Conservation (phyloP, 2,888 invertebrate genomes). For the Entomobrya proxima region DNA sequence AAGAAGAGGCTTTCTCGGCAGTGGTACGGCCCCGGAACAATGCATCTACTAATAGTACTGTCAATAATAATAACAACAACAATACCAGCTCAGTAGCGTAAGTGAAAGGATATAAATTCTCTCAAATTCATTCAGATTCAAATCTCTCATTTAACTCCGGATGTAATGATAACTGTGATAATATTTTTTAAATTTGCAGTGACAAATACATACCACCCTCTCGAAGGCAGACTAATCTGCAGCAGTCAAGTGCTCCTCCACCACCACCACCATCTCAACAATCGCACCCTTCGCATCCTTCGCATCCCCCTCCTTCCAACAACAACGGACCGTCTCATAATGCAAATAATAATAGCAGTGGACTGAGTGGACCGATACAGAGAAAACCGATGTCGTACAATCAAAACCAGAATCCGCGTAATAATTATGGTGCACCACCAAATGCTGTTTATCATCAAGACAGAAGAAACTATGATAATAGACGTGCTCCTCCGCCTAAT, state of each 20-base stretch:
- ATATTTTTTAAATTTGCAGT: constrained; percentile 40
- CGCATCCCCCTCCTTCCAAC: constrained; percentile 71
- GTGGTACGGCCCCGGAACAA: constrained; percentile 82
- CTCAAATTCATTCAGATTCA: not conserved
- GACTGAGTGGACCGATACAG: too few species aligned
- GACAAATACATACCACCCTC: constrained; percentile 75
- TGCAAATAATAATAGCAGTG: constrained; percentile 70
- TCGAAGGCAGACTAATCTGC: constrained; percentile 76
- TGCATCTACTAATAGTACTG: constrained; percentile 67
- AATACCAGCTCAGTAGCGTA: constrained; percentile 65
- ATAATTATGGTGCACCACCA: constrained; percentile 69
- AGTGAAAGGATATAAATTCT: not conserved
- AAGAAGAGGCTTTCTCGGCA: constrained; percentile 90
- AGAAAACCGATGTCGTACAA: constrained; percentile 76
- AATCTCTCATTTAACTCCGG: not conserved
- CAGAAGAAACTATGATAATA: constrained; percentile 67
- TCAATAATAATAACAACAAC: constrained; percentile 72
- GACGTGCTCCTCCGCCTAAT: constrained; percentile 68
- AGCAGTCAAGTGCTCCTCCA: constrained; percentile 77
- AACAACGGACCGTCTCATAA: constrained; percentile 71
- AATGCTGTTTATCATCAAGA: constrained; percentile 71
- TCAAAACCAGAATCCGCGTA: constrained; percentile 77
- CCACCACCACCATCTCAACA: constrained; percentile 77
- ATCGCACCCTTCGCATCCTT: too few species aligned
- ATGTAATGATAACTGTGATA: not conserved